phyloP scores from a whole-genome alignment of 2,113 vertebrate species.

The Leuciscus idus region DNA sequence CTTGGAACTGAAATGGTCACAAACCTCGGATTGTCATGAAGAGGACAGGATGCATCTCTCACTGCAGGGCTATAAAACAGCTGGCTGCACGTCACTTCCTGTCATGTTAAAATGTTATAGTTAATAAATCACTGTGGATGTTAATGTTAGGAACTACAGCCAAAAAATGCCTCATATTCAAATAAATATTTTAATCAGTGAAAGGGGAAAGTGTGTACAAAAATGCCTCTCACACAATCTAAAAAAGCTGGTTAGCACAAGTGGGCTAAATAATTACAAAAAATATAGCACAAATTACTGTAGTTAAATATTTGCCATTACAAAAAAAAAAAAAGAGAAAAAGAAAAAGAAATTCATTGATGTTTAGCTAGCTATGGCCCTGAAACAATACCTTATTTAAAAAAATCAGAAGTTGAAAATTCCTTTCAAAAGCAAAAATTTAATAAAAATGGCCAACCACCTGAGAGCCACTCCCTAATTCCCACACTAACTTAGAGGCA shows the following conservation, averaged over 20 bases:
- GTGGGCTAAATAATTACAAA: neutral
- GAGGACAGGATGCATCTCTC: slow-evolving; percentile 12
- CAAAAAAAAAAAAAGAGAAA: neutral
- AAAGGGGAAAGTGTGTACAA: neutral
- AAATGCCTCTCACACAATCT: neutral
- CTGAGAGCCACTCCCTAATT: neutral
- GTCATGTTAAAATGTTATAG: neutral
- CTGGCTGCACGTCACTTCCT: neutral
- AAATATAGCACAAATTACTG: neutral
- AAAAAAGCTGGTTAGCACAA: neutral
- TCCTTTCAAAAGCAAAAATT: neutral
- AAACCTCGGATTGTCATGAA: slow-evolving; percentile 23
- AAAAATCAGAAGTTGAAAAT: neutral
- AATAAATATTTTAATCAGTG: neutral
- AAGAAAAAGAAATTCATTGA: too few species aligned
- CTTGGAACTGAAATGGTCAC: slow-evolving; percentile 2
- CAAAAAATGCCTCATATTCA: neutral
- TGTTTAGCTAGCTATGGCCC: neutral
- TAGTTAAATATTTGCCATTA: neutral
- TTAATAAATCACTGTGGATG: neutral
- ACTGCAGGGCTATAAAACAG: slow-evolving; percentile 19
- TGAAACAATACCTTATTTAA: neutral
- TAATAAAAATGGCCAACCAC: neutral
- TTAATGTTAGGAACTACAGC: neutral
- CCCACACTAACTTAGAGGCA: neutral